These are phyloP conservation scores for Hylaeus anthracinus DNA, from an alignment of 1,140 invertebrate species.

Conservation along the genomic window DNA sequence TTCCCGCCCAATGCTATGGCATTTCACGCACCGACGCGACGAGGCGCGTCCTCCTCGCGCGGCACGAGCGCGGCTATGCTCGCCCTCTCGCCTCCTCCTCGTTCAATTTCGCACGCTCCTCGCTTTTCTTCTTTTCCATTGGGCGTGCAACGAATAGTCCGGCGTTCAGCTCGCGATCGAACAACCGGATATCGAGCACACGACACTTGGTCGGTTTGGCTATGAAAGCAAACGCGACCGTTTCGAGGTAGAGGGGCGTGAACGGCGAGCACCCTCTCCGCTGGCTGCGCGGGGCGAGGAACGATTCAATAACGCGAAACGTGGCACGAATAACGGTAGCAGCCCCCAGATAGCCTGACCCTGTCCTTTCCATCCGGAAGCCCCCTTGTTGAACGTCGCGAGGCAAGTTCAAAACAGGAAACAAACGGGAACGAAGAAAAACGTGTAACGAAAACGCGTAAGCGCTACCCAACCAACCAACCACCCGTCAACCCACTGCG, in stretches of 20 bases:
- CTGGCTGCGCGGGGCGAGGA: slow-evolving; percentile 24
- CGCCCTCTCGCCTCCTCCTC: slow-evolving; percentile 4
- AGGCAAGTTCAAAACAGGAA: slow-evolving; percentile 44
- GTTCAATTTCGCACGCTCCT: not conserved
- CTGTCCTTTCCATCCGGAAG: slow-evolving; percentile 44
- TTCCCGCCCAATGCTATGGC: slow-evolving; percentile 46
- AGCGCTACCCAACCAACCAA: slow-evolving; percentile 22
- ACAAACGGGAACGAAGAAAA: not conserved
- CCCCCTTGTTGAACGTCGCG: slow-evolving; percentile 39
- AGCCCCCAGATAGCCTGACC: slow-evolving; percentile 10
- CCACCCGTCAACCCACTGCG: slow-evolving; percentile 47
- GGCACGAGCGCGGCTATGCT: slow-evolving; percentile 26
- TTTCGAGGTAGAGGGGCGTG: slow-evolving; percentile 23
- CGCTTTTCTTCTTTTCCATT: not conserved
- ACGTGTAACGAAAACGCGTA: slow-evolving; percentile 21
- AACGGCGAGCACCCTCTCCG: slow-evolving; percentile 3
- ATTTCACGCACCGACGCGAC: slow-evolving; percentile 19
- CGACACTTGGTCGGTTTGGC: slow-evolving; percentile 6
- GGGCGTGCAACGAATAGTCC: not conserved
- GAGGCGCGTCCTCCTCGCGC: slow-evolving; percentile 25
- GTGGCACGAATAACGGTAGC: slow-evolving; percentile 33
- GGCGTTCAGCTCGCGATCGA: not conserved
- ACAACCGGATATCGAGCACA: slow-evolving; percentile 28
- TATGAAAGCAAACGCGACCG: slow-evolving; percentile 42
- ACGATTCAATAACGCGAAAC: slow-evolving; percentile 38